Conservation (phyloP, 30 jellyfish, hydroid and myxozoan species). For the Turritopsis dohrnii region DNA sequence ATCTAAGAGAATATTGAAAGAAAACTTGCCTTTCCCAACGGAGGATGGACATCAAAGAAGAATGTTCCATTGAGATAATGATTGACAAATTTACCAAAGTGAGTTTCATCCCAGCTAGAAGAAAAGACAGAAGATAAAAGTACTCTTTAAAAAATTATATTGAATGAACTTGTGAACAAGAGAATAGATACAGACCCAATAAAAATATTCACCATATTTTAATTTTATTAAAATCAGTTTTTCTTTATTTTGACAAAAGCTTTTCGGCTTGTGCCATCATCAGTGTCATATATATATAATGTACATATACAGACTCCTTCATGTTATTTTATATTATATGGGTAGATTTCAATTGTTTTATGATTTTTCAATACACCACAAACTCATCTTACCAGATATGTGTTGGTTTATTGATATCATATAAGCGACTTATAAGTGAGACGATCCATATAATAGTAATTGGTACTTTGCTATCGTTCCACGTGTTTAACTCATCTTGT, state of each 20-base stretch:
- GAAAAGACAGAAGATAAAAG: not conserved
- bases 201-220: too few relatives aligned
- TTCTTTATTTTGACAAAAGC: too few relatives aligned
- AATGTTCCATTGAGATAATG: slow-evolving; percentile 89
- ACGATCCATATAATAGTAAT: slow-evolving; percentile 40
- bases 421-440: slow-evolving; percentile 48
- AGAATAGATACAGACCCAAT: too few relatives aligned
- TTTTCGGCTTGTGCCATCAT: too few relatives aligned
- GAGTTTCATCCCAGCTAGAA: slow-evolving; percentile 99
- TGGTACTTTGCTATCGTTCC: not conserved
- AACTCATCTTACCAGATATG: slow-evolving; percentile 55
- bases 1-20: not conserved
- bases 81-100: slow-evolving; percentile 96
- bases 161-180: too few relatives aligned
- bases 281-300: too few relatives aligned
- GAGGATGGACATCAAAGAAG: slow-evolving; percentile 99
- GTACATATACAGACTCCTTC: too few relatives aligned
- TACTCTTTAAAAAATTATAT: not conserved
- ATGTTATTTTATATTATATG: too few relatives aligned
- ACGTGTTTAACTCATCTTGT: not conserved
- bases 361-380: not conserved
- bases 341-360: too few relatives aligned
- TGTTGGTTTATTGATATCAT: slow-evolving; percentile 61
- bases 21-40: slow-evolving; percentile 80
- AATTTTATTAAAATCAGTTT: too few relatives aligned